Evolutionary conservation across 2,888 invertebrate genomes (phyloP).

Genomic region (Ametastegia equiseti): DNA sequence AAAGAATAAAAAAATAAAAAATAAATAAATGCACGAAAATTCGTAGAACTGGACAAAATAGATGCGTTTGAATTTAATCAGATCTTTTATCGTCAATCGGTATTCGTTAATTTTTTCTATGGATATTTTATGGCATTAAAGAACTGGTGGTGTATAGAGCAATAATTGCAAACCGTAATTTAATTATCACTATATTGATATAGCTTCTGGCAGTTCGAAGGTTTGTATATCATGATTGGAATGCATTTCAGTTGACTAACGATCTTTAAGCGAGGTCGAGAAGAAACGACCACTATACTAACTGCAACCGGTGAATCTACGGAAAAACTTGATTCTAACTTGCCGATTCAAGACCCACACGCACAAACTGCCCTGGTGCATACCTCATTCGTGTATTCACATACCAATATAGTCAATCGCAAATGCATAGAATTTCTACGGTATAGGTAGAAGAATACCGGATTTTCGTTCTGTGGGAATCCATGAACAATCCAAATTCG

Average conservation of each 20-base stretch:
- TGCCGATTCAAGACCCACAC: background rate
- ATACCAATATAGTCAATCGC: background rate
- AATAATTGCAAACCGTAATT: background rate
- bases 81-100: too few species aligned
- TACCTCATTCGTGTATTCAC: background rate
- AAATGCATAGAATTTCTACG: background rate
- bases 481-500: too few species aligned
- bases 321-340: slow-evolving; percentile 13
- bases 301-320: background rate
- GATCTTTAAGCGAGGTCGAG: slow-evolving; percentile 8
- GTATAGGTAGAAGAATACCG: background rate
- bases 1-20: too few species aligned
- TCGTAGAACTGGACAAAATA: too few species aligned
- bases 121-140: background rate
- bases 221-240: background rate
- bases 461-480: too few species aligned
- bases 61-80: too few species aligned
- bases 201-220: background rate
- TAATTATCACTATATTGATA: background rate
- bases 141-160: background rate
- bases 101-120: background rate
- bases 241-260: background rate
- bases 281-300: background rate
- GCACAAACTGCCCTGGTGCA: background rate
- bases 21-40: too few species aligned